Evolutionary conservation across 2,888 invertebrate species (phyloP), one percentile per base, ranked within the genome.

Genomic region (Agrotis segetum): DNA sequence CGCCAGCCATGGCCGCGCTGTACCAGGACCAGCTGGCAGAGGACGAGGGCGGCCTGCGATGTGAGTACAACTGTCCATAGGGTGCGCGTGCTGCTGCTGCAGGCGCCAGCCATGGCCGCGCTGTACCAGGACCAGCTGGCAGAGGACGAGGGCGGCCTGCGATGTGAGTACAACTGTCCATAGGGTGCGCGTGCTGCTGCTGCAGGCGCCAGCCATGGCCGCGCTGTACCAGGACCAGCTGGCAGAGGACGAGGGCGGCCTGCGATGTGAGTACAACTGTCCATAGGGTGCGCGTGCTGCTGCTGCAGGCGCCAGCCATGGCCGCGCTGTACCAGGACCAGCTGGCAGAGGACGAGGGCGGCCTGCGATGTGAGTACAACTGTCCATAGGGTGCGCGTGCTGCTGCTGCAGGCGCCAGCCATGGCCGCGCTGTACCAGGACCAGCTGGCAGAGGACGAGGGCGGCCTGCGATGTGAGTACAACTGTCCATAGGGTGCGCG

Each of bases 361-460:
- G 56, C 2, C 47, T 73, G 11, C 14, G 29, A 19, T 3, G 71
- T 73, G 52, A 70, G 70, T 40, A 40, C 40, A 40, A 40, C 7
- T 34, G 34, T 34, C 6, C 34, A 34, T 34, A n/a, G n/a, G n/a
- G 80, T 83, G 64, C 79, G 88, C 63, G 88, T 93, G 67, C 75
- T 95, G 87, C 85, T 95, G 85, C 86, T 95, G 88, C 94, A 94
- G 91, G 87, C 93, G 66, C 95, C 93, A 0, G 94, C 94, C 64
- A 84, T 89, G 69, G 83, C 82, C 61, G 75, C 79, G 74, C 85
- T 87, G 16, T 74, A 74, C 81, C 52, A 24, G 34, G 74, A 63
- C 24, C 74, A 53, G 4, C 58, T 55, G 44, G 1, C 0, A 0
- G 70, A 71, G 0, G 21, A 21, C n/a, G 47, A 59, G 14, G 52